phyloP scores from a whole-genome alignment of 2,113 vertebrate genomes.

The Hemiprocne comata region DNA sequence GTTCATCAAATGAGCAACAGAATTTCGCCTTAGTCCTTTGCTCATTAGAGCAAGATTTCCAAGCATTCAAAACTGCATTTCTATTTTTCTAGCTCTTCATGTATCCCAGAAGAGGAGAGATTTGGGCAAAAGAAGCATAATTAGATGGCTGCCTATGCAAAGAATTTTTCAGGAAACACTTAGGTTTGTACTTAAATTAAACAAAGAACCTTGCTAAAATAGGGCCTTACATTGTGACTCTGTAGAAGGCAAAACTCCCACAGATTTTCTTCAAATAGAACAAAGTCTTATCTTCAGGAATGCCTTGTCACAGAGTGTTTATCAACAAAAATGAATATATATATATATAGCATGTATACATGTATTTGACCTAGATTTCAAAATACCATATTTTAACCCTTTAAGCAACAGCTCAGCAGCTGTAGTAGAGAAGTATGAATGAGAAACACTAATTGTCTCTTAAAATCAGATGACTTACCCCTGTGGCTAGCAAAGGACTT shows the following conservation, averaged over 20 bases:
- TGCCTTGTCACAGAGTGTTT: not conserved
- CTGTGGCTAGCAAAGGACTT: not conserved
- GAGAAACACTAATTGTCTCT: not conserved
- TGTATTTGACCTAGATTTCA: not conserved
- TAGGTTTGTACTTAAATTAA: not conserved
- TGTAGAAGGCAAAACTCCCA: not conserved
- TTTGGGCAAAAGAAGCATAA: not conserved
- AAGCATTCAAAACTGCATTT: not conserved
- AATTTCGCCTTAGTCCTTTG: not conserved
- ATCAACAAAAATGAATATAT: not conserved
- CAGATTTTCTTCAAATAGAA: conserved; percentile 3
- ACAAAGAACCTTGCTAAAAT: not conserved
- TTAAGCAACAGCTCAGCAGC: not conserved
- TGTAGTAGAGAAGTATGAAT: not conserved
- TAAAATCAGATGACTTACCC: not conserved
- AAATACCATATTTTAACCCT: not conserved
- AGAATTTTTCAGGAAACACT: not conserved
- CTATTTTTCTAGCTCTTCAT: not conserved
- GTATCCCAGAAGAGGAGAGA: not conserved
- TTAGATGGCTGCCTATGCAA: not conserved
- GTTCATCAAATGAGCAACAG: not conserved
- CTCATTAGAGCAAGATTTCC: not conserved
- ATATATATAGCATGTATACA: accelerated
- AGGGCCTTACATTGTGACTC: not conserved
- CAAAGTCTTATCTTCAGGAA: not conserved